These are phyloP conservation scores for Drosophila neocordata DNA, from an alignment of 1,140 invertebrate species.

Conservation along the genomic window DNA sequence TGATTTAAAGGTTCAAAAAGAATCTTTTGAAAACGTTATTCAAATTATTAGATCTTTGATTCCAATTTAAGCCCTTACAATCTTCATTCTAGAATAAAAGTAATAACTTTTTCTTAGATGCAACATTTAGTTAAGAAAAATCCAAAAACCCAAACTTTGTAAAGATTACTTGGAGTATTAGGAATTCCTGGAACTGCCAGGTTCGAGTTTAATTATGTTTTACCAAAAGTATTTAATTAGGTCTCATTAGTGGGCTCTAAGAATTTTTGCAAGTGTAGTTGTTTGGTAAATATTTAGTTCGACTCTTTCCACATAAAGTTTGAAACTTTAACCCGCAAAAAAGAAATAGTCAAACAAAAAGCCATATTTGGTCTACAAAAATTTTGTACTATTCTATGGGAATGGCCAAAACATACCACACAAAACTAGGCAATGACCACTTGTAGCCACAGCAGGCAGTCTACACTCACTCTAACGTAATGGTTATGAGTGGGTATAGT, in stretches of 20 bases:
- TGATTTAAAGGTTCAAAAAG: too few species aligned
- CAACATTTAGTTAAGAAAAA: too few species aligned
- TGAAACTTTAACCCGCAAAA: slow-evolving; percentile 55
- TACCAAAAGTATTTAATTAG: too few species aligned
- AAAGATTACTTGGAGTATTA: too few species aligned
- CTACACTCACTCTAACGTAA: slow-evolving; percentile 19
- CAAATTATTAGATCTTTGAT: too few species aligned
- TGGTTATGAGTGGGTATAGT: neutral
- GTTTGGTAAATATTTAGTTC: slow-evolving; percentile 59
- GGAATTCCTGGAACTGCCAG: too few species aligned
- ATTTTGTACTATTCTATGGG: neutral
- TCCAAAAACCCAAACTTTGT: too few species aligned
- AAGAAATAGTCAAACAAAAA: slow-evolving; percentile 23
- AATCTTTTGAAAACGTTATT: too few species aligned
- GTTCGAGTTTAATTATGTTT: too few species aligned
- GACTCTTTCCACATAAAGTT: slow-evolving; percentile 25
- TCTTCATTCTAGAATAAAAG: too few species aligned
- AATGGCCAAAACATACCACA: slow-evolving; percentile 16
- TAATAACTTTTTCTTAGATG: too few species aligned
- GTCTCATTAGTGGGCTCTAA: neutral
- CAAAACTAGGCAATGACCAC: slow-evolving; percentile 57
- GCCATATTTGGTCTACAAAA: slow-evolving; percentile 12
- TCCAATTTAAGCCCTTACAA: too few species aligned
- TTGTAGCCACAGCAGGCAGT: slow-evolving; percentile 74
- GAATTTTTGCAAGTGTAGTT: neutral